These are phyloP conservation scores for Dusona sp. DNA, from an alignment of 2,888 invertebrate species.

Conservation along the genomic window DNA sequence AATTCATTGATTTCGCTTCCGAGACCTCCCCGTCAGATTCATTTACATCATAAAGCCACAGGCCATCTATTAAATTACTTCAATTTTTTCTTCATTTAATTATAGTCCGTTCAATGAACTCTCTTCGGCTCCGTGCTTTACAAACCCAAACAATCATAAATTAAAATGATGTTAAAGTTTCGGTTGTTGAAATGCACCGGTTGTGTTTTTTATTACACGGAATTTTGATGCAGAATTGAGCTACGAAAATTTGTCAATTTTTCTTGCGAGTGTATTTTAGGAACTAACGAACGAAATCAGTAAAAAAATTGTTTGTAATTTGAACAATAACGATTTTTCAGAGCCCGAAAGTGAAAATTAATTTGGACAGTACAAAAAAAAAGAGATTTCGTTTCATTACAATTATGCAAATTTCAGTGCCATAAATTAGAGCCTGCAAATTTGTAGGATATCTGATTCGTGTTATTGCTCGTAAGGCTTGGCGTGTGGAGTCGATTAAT, in stretches of 20 bases:
- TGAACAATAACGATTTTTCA: not conserved
- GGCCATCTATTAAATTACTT: not conserved
- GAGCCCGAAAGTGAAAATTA: not conserved
- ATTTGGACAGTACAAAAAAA: not conserved
- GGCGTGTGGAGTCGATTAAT: slow-evolving; percentile 44
- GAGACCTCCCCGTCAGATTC: not conserved
- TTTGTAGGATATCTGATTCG: slow-evolving; percentile 46
- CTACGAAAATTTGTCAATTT: not conserved
- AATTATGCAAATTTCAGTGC: not conserved
- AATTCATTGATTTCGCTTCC: not conserved
- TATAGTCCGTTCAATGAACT: not conserved
- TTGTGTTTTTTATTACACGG: not conserved
- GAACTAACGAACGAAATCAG: not conserved
- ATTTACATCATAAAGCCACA: not conserved
- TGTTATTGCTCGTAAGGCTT: not conserved
- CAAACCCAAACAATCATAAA: not conserved
- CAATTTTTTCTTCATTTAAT: not conserved
- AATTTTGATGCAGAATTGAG: not conserved
- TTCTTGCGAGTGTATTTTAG: not conserved
- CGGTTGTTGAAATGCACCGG: not conserved
- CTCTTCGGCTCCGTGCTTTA: not conserved
- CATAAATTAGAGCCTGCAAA: not conserved
- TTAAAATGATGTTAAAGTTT: slow-evolving; percentile 24
- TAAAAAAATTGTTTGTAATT: not conserved
- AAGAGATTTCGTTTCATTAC: slow-evolving; percentile 28